phyloP scores from a whole-genome alignment of 2,797 vertebrate species.

The Diglossa cyanea region DNA sequence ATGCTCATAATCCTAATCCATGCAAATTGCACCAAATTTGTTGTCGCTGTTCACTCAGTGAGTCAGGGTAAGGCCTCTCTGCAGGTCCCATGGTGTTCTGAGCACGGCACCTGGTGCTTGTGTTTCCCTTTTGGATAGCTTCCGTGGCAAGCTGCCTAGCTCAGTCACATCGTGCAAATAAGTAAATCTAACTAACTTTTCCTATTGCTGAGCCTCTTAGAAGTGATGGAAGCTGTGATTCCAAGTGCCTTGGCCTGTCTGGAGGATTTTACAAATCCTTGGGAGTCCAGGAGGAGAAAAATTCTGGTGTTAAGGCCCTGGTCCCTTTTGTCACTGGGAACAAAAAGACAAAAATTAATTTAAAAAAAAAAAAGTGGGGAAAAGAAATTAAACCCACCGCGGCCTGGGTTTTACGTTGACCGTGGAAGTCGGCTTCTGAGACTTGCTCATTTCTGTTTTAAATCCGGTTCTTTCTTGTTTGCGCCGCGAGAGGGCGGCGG shows the following conservation, averaged over 20 bases:
- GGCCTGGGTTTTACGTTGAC: rapidly evolving
- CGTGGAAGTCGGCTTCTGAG: rapidly evolving
- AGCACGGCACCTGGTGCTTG: background rate
- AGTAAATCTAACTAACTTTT: background rate
- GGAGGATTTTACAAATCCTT: background rate
- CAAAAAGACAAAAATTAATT: background rate
- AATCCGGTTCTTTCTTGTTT: background rate
- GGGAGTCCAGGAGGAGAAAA: background rate
- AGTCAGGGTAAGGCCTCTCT: background rate
- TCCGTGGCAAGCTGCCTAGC: background rate
- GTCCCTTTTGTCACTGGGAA: background rate
- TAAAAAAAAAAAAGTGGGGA: rapidly evolving
- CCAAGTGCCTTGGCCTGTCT: background rate
- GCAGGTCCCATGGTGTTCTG: background rate
- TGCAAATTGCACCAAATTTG: background rate
- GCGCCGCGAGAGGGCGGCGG: background rate
- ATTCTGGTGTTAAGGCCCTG: background rate
- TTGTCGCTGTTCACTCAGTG: background rate
- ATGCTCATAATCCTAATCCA: background rate
- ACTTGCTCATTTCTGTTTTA: rapidly evolving
- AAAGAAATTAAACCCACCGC: rapidly evolving
- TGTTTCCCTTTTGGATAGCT: background rate
- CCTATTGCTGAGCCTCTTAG: background rate
- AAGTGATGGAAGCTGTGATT: background rate
- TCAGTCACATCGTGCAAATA: background rate